Conservation (phyloP, 2,113 vertebrate species). For the Uropsilus gracilis region DNA sequence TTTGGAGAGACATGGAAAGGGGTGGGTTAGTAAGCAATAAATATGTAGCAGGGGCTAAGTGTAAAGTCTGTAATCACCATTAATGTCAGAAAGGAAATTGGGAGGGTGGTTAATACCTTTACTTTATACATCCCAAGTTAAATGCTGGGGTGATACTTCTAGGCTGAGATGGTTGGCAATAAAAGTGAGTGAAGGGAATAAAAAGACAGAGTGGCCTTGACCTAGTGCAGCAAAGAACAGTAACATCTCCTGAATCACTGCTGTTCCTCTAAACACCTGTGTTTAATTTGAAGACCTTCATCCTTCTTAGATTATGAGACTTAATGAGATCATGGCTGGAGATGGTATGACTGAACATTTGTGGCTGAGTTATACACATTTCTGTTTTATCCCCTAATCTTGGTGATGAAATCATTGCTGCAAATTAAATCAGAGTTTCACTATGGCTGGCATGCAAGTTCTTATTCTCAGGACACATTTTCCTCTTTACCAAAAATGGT, state of each 20-base stretch:
- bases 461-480: constrained; percentile 74
- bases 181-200: constrained; percentile 17
- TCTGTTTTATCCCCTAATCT: constrained; percentile 74
- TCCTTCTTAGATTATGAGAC: constrained; percentile 56
- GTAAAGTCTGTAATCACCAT: constrained; percentile 31
- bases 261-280: constrained; percentile 63
- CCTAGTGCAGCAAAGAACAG: constrained; percentile 10
- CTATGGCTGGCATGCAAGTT: constrained; percentile 71
- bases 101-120: constrained; percentile 24
- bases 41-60: neutral
- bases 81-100: constrained; percentile 49
- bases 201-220: constrained; percentile 41
- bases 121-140: constrained; percentile 33
- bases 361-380: constrained; percentile 74
- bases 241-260: constrained; percentile 54
- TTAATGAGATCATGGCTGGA: constrained; percentile 78
- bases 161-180: constrained; percentile 35
- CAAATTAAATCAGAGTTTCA: constrained; percentile 73
- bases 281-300: constrained; percentile 70
- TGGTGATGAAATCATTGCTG: constrained; percentile 79
- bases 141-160: constrained; percentile 25
- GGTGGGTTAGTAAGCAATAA: constrained; percentile 41
- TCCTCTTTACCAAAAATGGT: constrained; percentile 78
- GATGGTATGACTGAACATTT: constrained; percentile 68
- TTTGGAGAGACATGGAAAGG: constrained; percentile 34